phyloP scores from a whole-genome alignment of 2,888 invertebrate species.

The Lasioglossum vierecki region DNA sequence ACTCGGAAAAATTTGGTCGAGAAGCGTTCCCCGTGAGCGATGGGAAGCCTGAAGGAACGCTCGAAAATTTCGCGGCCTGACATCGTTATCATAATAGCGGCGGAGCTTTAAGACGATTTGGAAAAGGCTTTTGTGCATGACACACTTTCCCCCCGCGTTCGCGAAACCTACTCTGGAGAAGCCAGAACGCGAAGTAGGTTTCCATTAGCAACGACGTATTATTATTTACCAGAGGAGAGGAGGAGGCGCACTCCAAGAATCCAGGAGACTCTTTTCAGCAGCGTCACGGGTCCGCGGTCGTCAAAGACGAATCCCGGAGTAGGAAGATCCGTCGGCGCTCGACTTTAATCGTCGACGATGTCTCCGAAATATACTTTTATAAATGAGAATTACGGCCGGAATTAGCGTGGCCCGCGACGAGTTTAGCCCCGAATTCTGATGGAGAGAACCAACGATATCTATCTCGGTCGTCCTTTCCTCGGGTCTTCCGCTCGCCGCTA shows the following conservation, averaged over 20 bases:
- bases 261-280: conserved; percentile 66
- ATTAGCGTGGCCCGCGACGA: background rate
- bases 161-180: conserved; percentile 71
- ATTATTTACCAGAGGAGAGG: conserved; percentile 65
- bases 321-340: background rate
- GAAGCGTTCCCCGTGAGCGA: background rate
- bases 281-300: conserved; percentile 38
- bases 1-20: background rate
- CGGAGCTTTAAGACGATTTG: conserved; percentile 70
- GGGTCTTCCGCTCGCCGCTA: background rate
- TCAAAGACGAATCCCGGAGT: conserved; percentile 14
- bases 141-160: conserved; percentile 68
- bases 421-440: background rate
- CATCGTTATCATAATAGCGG: conserved; percentile 62
- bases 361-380: background rate
- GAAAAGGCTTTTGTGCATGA: conserved; percentile 72
- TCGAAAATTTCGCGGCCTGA: conserved; percentile 22
- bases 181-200: conserved; percentile 71
- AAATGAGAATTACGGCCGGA: background rate
- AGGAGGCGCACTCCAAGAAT: conserved; percentile 60
- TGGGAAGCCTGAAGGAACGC: background rate
- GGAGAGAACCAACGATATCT: background rate
- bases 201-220: conserved; percentile 72
- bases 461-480: conserved; percentile 6
- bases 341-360: conserved; percentile 8